Evolutionary conservation across 2,888 invertebrate genomes (phyloP).

Genomic region (Torymus tubicola): DNA sequence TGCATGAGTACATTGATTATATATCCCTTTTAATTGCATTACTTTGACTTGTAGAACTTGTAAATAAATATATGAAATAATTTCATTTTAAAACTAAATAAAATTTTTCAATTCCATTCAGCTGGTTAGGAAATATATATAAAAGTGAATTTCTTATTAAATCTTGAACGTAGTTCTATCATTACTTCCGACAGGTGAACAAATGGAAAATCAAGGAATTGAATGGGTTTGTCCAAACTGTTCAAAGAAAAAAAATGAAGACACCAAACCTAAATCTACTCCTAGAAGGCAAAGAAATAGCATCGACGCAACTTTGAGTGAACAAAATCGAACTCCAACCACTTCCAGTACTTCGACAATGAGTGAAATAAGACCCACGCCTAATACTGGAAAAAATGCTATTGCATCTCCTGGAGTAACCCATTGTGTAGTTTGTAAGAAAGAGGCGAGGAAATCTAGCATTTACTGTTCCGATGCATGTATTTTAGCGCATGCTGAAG

Average conservation of each 20-base stretch:
- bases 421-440: conserved; percentile 88
- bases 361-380: conserved; percentile 8
- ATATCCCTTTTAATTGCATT: too few relatives aligned
- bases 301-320: conserved; percentile 26
- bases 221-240: conserved; percentile 95
- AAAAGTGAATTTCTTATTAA: conserved; percentile 41
- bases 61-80: too few relatives aligned
- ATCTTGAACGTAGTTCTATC: conserved; percentile 52
- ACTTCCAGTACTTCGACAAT: not conserved
- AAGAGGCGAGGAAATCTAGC: conserved; percentile 85
- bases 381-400: conserved; percentile 42
- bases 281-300: conserved; percentile 57
- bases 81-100: conserved; percentile 20
- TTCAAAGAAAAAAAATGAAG: conserved; percentile 78
- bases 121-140: not conserved
- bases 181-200: conserved; percentile 78
- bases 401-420: conserved; percentile 65
- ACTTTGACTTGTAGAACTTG: too few relatives aligned
- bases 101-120: not conserved
- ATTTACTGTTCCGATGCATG: conserved; percentile 94
- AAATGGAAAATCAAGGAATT: conserved; percentile 92
- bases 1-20: too few relatives aligned
- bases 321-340: conserved; percentile 23
- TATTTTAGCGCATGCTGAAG: conserved; percentile 89
- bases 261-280: conserved; percentile 59